Conservation (phyloP, 1,140 invertebrate species). For the Orius laevigatus region DNA sequence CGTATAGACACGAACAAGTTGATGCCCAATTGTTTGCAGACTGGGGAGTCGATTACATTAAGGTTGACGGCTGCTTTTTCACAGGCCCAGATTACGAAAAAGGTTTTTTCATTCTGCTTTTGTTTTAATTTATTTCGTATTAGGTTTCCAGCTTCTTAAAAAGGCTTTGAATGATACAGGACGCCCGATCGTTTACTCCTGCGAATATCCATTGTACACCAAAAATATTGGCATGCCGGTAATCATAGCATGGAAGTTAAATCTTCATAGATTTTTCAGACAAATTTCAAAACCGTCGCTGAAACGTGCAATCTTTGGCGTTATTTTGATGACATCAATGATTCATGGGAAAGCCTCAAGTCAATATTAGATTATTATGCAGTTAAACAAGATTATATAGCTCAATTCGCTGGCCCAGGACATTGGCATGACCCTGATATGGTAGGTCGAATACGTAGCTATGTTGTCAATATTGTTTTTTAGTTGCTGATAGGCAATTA, state of each 20-base stretch:
- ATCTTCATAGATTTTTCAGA: slow-evolving; percentile 31
- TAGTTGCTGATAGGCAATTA: slow-evolving; percentile 73
- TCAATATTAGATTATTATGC: slow-evolving; percentile 65
- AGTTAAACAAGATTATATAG: slow-evolving; percentile 52
- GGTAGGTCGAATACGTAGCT: too few species aligned
- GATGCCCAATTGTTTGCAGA: slow-evolving; percentile 88
- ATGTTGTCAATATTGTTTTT: too few species aligned
- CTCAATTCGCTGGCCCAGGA: slow-evolving; percentile 58
- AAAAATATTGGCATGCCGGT: slow-evolving; percentile 29
- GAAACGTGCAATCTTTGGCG: slow-evolving; percentile 74
- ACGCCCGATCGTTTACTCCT: slow-evolving; percentile 71
- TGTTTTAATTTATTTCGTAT: slow-evolving; percentile 20
- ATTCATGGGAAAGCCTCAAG: slow-evolving; percentile 55
- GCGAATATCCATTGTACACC: slow-evolving; percentile 76
- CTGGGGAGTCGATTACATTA: slow-evolving; percentile 94
- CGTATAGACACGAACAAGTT: slow-evolving; percentile 63
- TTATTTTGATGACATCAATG: slow-evolving; percentile 76
- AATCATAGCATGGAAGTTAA: slow-evolving; percentile 8
- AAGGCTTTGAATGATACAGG: slow-evolving; percentile 58
- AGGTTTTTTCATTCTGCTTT: slow-evolving; percentile 15
- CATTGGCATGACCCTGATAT: slow-evolving; percentile 89
- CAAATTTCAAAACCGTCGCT: slow-evolving; percentile 49
- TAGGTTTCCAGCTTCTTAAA: slow-evolving; percentile 59
- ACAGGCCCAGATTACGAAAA: slow-evolving; percentile 27
- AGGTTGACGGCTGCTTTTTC: slow-evolving; percentile 89